A percentile compares a stretch with the other conserved stretches of the same genome.
These are phyloP conservation scores for Torymus texanus DNA, from an alignment of 2,888 invertebrate genomes.

Conservation along the genomic window DNA sequence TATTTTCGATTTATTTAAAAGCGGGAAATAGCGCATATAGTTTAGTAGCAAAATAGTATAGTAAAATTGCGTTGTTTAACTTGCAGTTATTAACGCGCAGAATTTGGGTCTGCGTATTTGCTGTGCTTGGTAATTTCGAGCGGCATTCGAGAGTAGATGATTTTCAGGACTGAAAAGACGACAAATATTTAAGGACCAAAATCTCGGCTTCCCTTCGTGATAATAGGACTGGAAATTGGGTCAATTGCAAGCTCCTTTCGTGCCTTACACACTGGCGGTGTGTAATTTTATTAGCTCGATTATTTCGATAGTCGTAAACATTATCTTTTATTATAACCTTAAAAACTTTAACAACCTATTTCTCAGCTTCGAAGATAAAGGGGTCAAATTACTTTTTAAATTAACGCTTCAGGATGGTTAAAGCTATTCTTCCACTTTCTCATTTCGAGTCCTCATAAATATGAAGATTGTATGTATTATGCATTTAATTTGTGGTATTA, in stretches of 20 bases:
- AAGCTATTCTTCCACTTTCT: background rate
- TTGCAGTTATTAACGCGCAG: too few species aligned
- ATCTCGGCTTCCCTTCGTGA: slow-evolving; percentile 19
- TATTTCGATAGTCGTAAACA: slow-evolving; percentile 40
- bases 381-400: slow-evolving; percentile 4
- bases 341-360: slow-evolving; percentile 45
- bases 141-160: background rate
- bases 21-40: too few species aligned
- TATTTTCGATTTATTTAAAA: too few species aligned
- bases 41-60: too few species aligned
- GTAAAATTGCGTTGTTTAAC: too few species aligned
- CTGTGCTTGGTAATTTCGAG: background rate
- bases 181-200: slow-evolving; percentile 35
- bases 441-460: background rate
- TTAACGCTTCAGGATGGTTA: slow-evolving; percentile 1
- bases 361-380: slow-evolving; percentile 2
- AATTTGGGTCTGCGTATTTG: background rate
- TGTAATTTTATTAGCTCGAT: slow-evolving; percentile 50
- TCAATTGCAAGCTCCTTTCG: slow-evolving; percentile 39
- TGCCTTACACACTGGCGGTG: slow-evolving; percentile 8
- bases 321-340: slow-evolving; percentile 43
- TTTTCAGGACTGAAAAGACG: background rate
- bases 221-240: slow-evolving; percentile 44
- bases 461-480: too few species aligned
- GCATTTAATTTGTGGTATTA: too few species aligned